Base-by-base conservation (phyloP, 2,113 vertebrate species). In the Gallinago paraguaiae region DNA sequence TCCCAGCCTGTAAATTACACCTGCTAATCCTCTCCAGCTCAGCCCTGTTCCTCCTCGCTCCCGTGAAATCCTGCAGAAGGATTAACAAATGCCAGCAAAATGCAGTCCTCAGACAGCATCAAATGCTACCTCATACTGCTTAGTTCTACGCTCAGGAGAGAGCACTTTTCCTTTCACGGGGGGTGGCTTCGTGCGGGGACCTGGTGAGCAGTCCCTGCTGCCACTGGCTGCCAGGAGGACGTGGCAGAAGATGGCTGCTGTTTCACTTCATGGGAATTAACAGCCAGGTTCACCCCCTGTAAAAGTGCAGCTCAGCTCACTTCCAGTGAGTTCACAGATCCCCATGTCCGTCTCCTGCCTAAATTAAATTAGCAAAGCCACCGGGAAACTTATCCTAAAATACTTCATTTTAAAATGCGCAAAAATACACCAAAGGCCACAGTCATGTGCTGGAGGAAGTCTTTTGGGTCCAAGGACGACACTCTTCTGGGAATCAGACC, bases 1-100 rank as follows among this genome's bases (percentile, higher is more conserved):
- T 83, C 69, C 82, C 86, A 71, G 88, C 39, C 82, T 71, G 65
- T 76, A 68, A 90, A 88, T 90, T 23, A 33, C 80, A 89, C 48
- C 86, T 59, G 65, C 80, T 94, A 88, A 96, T 92, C 88, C 77
- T 74, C 80, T 84, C 57, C 86, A 93, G 80, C 57, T 93, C 92
- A 92, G 69, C 57, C 80, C 56, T 22, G 28, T 19, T 68, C 69
- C 72, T 88, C 53, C 35, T 84, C 76, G 88, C 39, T 75, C 43
- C 65, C 33, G 88, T 35, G 76, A 53, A 80, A 67, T 43, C 68
- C 88, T 64, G 64, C 43, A 37, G 87, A 16, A 85, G 72, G 88
- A 86, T 92, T 46, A 81, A 25, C 69, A 70, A 33, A 25, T 16
- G 25, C 54, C 27, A 17, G 15, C 56, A 59, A 46, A 54, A 31